Conservation (phyloP, 1,140 invertebrate genomes). For the Ladona fulva region DNA sequence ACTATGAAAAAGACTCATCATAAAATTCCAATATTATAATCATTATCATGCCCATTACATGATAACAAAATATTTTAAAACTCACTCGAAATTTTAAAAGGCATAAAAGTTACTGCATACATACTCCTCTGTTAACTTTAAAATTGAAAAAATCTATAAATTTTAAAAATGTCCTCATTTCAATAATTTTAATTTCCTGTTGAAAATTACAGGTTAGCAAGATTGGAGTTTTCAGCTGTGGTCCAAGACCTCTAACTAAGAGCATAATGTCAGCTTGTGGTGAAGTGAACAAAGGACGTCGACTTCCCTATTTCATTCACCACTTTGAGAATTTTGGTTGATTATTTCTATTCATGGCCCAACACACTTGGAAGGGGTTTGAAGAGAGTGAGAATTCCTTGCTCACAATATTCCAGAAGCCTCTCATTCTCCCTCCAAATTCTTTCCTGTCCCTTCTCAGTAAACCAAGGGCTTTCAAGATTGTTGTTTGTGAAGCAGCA, state of each 20-base stretch:
- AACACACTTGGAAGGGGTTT: too few relatives aligned
- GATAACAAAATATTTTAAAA: too few relatives aligned
- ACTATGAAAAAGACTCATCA: too few relatives aligned
- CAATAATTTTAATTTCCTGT: background rate
- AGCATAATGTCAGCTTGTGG: slow-evolving; percentile 92
- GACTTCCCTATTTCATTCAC: slow-evolving; percentile 92
- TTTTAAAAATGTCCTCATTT: too few relatives aligned
- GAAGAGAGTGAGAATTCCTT: background rate
- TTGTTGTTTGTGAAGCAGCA: background rate
- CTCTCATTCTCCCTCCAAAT: background rate
- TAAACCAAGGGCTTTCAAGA: background rate
- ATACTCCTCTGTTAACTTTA: too few relatives aligned
- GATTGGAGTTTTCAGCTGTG: slow-evolving; percentile 96
- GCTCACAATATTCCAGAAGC: background rate
- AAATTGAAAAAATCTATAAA: too few relatives aligned
- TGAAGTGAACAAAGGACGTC: slow-evolving; percentile 85
- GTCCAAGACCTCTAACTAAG: slow-evolving; percentile 89
- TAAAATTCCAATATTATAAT: too few relatives aligned
- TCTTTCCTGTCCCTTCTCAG: background rate
- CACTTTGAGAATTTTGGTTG: slow-evolving; percentile 95
- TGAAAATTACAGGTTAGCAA: slow-evolving; percentile 70
- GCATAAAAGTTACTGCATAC: too few relatives aligned
- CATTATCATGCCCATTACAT: too few relatives aligned
- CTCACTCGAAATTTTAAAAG: too few relatives aligned
- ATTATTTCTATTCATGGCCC: background rate